Evolutionary conservation across 2,797 vertebrate species (phyloP).

Genomic region (Acanthurus leucopareius): DNA sequence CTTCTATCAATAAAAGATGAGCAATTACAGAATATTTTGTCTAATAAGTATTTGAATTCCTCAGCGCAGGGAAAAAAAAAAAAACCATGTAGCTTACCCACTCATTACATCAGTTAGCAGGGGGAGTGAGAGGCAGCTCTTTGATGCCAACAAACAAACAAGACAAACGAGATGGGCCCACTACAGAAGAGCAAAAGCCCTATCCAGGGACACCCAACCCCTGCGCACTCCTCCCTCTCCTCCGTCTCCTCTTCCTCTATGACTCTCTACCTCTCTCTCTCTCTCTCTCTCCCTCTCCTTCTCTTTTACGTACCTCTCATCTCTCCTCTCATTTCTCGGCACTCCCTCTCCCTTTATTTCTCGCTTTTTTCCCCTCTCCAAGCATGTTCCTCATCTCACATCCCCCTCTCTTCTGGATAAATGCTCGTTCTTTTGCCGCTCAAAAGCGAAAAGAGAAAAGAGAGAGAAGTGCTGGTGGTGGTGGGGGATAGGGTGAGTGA

Average conservation of each 20-base stretch:
- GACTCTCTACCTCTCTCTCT: slow-evolving; percentile 34
- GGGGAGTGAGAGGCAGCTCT: slow-evolving; percentile 79
- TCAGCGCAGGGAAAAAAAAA: slow-evolving; percentile 61
- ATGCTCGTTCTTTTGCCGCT: slow-evolving; percentile 53
- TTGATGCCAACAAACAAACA: slow-evolving; percentile 87
- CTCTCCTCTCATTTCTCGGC: slow-evolving; percentile 53
- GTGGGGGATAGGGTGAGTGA: slow-evolving; percentile 17
- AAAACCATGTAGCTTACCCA: slow-evolving; percentile 81
- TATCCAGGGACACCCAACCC: slow-evolving; percentile 79
- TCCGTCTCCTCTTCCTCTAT: slow-evolving; percentile 43
- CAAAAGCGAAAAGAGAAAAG: slow-evolving; percentile 53
- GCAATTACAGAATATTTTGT: slow-evolving; percentile 88
- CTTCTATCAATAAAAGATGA: slow-evolving; percentile 87
- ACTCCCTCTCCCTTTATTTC: slow-evolving; percentile 60
- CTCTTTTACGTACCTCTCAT: slow-evolving; percentile 60
- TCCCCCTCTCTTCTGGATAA: slow-evolving; percentile 55
- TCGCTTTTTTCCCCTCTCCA: slow-evolving; percentile 41
- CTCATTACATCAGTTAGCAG: slow-evolving; percentile 83
- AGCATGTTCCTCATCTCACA: slow-evolving; percentile 55
- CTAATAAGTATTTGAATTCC: slow-evolving; percentile 87
- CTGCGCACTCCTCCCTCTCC: slow-evolving; percentile 62
- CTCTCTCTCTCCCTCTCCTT: slow-evolving; percentile 29
- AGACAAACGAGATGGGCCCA: slow-evolving; percentile 82
- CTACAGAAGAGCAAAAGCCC: slow-evolving; percentile 74
- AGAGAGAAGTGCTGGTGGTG: slow-evolving; percentile 15